These are phyloP conservation scores for Pandion haliaetus DNA, from an alignment of 2,113 vertebrate genomes.

Conservation along the genomic window DNA sequence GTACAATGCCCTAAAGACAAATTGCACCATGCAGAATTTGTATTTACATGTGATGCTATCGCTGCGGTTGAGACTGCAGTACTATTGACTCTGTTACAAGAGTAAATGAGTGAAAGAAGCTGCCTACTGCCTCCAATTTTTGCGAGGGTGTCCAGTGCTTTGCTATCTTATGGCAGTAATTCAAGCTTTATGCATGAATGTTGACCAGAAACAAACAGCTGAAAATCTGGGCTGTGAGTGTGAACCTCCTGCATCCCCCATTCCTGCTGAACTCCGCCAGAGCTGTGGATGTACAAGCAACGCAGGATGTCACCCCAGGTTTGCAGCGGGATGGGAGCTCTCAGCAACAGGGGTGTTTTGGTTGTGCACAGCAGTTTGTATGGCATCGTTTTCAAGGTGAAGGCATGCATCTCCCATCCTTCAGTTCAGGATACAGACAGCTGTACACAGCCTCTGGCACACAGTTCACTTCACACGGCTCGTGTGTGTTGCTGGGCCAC, in stretches of 20 bases:
- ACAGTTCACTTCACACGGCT: background rate
- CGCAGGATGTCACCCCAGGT: background rate
- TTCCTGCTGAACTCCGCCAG: background rate
- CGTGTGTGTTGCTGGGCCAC: background rate
- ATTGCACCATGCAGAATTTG: background rate
- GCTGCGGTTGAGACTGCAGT: background rate
- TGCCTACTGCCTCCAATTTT: background rate
- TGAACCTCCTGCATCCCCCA: background rate
- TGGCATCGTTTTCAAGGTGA: background rate
- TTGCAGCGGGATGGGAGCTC: background rate
- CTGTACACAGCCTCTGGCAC: background rate
- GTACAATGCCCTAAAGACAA: background rate
- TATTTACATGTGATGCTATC: background rate
- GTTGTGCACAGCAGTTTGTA: background rate
- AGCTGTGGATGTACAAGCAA: background rate
- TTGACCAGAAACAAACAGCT: background rate
- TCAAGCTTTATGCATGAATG: background rate
- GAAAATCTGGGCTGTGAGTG: background rate
- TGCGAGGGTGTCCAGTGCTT: background rate
- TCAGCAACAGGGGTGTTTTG: background rate
- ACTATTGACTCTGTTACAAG: background rate
- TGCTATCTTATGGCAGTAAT: background rate
- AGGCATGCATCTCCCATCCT: background rate
- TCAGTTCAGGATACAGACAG: background rate
- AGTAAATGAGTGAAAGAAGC: background rate